Base-by-base conservation (phyloP, 1,140 invertebrate species). In the Pachypsylla venusta region DNA sequence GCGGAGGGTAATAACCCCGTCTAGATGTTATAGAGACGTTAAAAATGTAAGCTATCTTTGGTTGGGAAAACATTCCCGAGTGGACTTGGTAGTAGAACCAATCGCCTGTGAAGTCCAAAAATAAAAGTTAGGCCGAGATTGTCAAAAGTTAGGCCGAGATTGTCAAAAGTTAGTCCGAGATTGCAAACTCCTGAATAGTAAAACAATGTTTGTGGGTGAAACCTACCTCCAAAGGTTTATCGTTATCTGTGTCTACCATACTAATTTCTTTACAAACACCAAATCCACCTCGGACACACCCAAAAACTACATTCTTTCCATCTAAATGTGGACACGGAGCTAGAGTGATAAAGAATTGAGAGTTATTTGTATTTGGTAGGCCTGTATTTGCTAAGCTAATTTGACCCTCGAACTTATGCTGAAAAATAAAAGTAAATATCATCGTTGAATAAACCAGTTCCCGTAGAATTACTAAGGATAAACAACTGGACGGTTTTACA, bases 311-410 rank as follows among this genome's bases (percentile, higher is more conserved):
- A 73, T 98, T 93, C 25, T 79, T 85, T 12, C 83, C 84, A 72
- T 98, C 87, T 24, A 97, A 73, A 66, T 96, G 93, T 25, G 81
- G 75, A 65, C 88, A 89, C 3, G 84, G 79, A 0, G 81, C 85
- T 13, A 85, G 80, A 2, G 91, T 93, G 20, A 98, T 89, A 66
- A 95, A 93, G 74, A 98, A 98, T 73, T 98, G 93, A 5, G 89
- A 94, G 57, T 84, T 89, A 68, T 96, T 97, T 39, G 86, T 87
- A 69, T 96, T 79, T 1, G 82, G 82, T 14, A 69, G 70, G 3
- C 92, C 92, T 64, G 81, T 78, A 71, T 96, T 97, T 0, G 88
- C 89, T 89, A 95, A 94, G 62, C 89, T 91, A 1, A 97, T 71
- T 2, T 86, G 77, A 58, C 87, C 87, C 30, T 71, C 72, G 13